These are phyloP conservation scores for Melanostigma gelatinosum DNA, from an alignment of 2,113 vertebrate genomes.

Conservation along the genomic window DNA sequence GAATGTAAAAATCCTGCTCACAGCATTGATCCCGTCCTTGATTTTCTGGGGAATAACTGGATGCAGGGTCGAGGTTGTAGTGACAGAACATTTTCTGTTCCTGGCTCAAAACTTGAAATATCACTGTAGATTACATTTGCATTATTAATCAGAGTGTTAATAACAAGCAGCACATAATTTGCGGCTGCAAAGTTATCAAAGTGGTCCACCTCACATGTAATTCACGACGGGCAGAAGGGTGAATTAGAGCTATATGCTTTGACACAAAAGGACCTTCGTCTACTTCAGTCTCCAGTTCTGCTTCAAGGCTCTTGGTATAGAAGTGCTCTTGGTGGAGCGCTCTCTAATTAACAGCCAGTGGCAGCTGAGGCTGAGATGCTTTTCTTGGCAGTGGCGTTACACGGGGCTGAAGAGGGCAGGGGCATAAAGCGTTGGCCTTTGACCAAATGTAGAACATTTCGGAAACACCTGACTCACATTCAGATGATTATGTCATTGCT, in stretches of 20 bases:
- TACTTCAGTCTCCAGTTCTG: slow-evolving; percentile 52
- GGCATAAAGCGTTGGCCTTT: slow-evolving; percentile 49
- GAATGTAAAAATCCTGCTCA: neutral
- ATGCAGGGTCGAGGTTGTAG: neutral
- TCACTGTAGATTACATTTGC: neutral
- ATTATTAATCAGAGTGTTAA: slow-evolving; percentile 12
- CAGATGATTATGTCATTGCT: slow-evolving; percentile 48
- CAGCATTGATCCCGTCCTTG: neutral
- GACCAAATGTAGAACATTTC: slow-evolving; percentile 59
- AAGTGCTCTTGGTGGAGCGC: slow-evolving; percentile 68
- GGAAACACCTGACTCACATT: slow-evolving; percentile 60
- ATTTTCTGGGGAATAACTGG: neutral
- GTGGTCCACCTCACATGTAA: slow-evolving; percentile 16
- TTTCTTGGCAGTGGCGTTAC: slow-evolving; percentile 62
- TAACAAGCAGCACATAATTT: neutral
- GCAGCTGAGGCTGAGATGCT: slow-evolving; percentile 61
- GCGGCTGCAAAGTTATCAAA: slow-evolving; percentile 18
- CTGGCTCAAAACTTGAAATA: neutral
- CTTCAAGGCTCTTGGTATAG: slow-evolving; percentile 55
- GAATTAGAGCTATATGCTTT: slow-evolving; percentile 54
- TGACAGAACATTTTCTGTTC: neutral
- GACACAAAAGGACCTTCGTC: slow-evolving; percentile 65
- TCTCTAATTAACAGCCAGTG: slow-evolving; percentile 76
- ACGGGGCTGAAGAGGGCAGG: slow-evolving; percentile 56
- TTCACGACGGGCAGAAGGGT: neutral